Evolutionary conservation across 2,797 vertebrate species (phyloP).

Genomic region (Anabacerthia variegaticeps): DNA sequence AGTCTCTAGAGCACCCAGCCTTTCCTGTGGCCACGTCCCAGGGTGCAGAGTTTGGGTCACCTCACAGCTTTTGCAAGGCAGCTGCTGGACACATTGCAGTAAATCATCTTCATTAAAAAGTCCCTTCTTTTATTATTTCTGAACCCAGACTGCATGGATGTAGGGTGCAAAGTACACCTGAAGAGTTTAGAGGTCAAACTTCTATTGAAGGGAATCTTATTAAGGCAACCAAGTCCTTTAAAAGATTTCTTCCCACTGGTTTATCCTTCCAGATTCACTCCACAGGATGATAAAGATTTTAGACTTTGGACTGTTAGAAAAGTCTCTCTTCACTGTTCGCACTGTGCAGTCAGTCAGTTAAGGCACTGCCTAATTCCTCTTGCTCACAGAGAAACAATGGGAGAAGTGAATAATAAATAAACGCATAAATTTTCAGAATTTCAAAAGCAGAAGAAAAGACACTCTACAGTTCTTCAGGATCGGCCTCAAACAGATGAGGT

Average conservation of each 20-base stretch:
- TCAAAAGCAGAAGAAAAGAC: background rate
- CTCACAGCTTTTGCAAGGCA: background rate
- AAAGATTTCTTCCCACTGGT: conserved; percentile 4
- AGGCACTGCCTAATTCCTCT: background rate
- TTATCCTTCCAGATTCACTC: conserved; percentile 22
- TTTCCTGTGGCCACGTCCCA: background rate
- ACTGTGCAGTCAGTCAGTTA: background rate
- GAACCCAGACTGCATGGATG: background rate
- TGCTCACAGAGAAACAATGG: background rate
- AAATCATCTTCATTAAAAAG: background rate
- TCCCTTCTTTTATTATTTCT: background rate
- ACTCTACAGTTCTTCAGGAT: background rate
- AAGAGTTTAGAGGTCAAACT: background rate
- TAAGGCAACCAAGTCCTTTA: background rate
- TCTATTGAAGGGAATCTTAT: background rate
- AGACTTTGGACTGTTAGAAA: background rate
- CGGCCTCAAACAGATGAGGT: background rate
- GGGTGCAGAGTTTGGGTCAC: background rate
- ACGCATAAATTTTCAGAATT: background rate
- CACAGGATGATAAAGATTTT: background rate
- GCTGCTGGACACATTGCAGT: background rate
- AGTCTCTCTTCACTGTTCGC: background rate
- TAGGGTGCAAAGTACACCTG: background rate
- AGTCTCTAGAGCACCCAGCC: background rate
- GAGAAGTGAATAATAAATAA: conserved; percentile 23